Base-by-base conservation (phyloP, 2,888 invertebrate genomes). In the Schrankia costaestrigalis region DNA sequence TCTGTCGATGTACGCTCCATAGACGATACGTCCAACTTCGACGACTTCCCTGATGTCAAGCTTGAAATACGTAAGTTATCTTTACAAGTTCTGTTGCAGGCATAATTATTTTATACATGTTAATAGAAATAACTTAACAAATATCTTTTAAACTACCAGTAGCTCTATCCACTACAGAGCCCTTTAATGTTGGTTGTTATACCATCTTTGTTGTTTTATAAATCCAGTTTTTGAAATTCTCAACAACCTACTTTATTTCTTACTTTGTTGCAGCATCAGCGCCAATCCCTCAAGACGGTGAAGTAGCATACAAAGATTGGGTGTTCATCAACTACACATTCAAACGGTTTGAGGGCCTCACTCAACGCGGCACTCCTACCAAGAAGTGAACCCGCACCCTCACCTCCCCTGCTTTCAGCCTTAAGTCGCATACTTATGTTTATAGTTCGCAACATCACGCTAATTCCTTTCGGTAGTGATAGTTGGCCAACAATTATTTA, bases 301-400 rank as follows among this genome's bases (percentile, higher is more conserved):
- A 97, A 83, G 92, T 93, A 52, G 94, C 94, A 65, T 95, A 96
- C 85, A 98, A 98, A 89, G 98, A 99, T 90, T 99, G 99, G 97
- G 99, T 99, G 60, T 99, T 99, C 86, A 98, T 99, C 76, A 99
- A 99, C 90, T 99, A 99, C 89, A 99, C 99, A 45, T 99, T 98
- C 90, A 98, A 99, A 83, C 92, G 99, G 60, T 99, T 99, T 87
- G 99, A 99, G 87, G 98, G 97, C 14, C 90, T 98, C 50, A 97
- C 97, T 31, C 97, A 97, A 78, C 91, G 96, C 63, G 96, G 95
- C 49, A 93, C 93, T 42, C 93, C 94, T 27, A 93, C 92, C 61
- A 94, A 94, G 83, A 94, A 94, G 89, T 94, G 78, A 82, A 46
- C 26, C n/a, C n/a, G 12, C n/a, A 13, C 13, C 23, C 4, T 3